phyloP scores from a whole-genome alignment of 2,797 vertebrate species.

The Lemur catta region DNA sequence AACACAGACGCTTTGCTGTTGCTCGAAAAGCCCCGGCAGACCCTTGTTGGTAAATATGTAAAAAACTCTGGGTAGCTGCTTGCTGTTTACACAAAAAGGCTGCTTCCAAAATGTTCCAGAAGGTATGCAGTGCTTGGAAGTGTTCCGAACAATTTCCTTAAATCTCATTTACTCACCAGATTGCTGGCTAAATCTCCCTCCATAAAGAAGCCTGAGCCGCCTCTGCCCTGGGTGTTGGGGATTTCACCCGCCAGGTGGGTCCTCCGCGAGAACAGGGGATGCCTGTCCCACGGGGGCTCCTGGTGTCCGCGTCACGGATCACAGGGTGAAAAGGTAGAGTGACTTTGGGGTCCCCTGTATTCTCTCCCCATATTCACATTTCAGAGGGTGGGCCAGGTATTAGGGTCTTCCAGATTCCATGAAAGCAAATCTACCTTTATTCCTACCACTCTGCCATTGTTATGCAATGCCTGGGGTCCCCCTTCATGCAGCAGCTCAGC shows the following conservation, averaged over 20 bases:
- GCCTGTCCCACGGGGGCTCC: accelerated
- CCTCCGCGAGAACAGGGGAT: not conserved
- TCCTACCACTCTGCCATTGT: no score
- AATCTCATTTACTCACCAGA: not conserved
- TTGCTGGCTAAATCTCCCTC: not conserved
- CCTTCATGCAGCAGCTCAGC: not conserved
- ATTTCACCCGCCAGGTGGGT: no score
- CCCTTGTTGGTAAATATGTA: not conserved
- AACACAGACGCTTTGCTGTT: not conserved
- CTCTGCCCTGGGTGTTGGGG: no score
- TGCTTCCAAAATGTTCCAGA: not conserved
- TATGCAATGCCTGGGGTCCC: accelerated
- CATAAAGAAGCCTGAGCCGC: not conserved
- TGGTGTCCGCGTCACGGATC: no score
- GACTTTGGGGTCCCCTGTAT: accelerated
- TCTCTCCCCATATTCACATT: not conserved
- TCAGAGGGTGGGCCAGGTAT: accelerated
- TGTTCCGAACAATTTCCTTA: not conserved
- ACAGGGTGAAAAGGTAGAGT: not conserved
- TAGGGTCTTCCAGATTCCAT: not conserved
- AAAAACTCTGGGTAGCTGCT: not conserved
- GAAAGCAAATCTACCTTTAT: no score
- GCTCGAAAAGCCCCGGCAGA: not conserved
- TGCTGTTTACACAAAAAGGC: not conserved
- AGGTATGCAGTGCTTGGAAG: not conserved